Base-by-base conservation (phyloP, 2,113 vertebrate genomes). In the Reinhardtius hippoglossoides region DNA sequence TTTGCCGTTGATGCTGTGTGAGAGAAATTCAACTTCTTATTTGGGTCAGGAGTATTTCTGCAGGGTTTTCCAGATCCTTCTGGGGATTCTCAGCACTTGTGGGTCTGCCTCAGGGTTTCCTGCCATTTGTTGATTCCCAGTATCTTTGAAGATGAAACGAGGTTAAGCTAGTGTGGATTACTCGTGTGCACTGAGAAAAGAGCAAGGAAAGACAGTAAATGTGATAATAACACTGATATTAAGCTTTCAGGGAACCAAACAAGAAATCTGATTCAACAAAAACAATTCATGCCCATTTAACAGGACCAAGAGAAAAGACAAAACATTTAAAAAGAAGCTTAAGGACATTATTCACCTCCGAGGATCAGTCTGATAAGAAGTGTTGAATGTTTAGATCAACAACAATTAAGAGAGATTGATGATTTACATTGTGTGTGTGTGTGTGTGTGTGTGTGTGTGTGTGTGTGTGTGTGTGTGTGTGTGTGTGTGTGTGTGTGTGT, bases 401-500 rank as follows among this genome's bases (percentile, higher is more conserved):
- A 21, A 21, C 23, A 57, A 5, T 1, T 27, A 26, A 58, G 31
- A 58, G 31, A 42, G 16, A 15, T 18, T 15, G 15, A 48, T 7
- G 50, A 54, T 24, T 23, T 26, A 23, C 23, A 9, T 9, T 40
- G 31, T 31, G 6, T 31, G 31, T 31, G 31, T n/a, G n/a, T n/a
- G n/a, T n/a, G n/a, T n/a, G n/a, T 31, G 31, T n/a, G n/a, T n/a
- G n/a, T n/a, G n/a, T n/a, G n/a, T n/a, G n/a, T n/a, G n/a, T n/a
- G n/a, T n/a, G n/a, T 26, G 26, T 27, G 26, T 31, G 5, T 31
- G 5, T 31, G 5, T 31, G 4, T 94, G 46, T 44, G 3, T 54
- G 15, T 77, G 7, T 85, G 78, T 67, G 21, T 94, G 26, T 27
- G 26, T 31, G 5, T 31, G 5, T 31, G 5, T 31, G 4, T 94